phyloP scores from a whole-genome alignment of 2,113 vertebrate species.

The Stigmatopora nigra region DNA sequence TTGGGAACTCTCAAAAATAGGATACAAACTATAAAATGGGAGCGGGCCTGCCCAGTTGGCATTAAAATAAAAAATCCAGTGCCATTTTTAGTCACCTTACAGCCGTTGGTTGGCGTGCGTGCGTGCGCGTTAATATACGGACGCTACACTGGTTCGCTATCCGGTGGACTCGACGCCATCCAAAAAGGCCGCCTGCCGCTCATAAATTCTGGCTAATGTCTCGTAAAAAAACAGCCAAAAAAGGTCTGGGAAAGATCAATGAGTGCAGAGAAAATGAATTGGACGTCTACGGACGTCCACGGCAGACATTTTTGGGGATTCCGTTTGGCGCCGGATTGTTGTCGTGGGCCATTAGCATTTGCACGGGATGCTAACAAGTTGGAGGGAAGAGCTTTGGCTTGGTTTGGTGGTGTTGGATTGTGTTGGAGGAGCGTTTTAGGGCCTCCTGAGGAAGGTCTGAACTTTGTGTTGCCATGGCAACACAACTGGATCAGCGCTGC shows the following conservation, averaged over 20 bases:
- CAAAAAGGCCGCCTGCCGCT: constrained; percentile 16
- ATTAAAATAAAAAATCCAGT: neutral
- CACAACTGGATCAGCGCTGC: neutral
- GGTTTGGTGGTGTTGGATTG: neutral
- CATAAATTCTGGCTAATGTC: constrained; percentile 46
- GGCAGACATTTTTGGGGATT: no score
- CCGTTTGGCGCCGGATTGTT: neutral
- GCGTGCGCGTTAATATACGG: neutral
- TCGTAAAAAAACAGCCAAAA: constrained; percentile 33
- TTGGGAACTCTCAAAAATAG: neutral
- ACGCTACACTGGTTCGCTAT: constrained; percentile 19
- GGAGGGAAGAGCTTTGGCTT: neutral
- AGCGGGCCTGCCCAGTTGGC: neutral
- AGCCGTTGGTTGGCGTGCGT: neutral
- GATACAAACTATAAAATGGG: neutral
- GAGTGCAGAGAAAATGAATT: constrained; percentile 1
- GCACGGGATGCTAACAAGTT: neutral
- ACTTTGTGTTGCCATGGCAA: constrained; percentile 2
- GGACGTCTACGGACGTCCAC: no score
- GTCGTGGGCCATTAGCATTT: neutral
- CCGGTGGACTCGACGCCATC: constrained; percentile 6
- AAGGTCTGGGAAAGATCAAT: constrained; percentile 46
- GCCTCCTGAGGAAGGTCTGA: constrained; percentile 2
- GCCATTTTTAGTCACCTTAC: neutral
- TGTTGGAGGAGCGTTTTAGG: neutral